Base-by-base conservation (phyloP, 1,140 invertebrate species). In the Cataglyphis hispanica region DNA sequence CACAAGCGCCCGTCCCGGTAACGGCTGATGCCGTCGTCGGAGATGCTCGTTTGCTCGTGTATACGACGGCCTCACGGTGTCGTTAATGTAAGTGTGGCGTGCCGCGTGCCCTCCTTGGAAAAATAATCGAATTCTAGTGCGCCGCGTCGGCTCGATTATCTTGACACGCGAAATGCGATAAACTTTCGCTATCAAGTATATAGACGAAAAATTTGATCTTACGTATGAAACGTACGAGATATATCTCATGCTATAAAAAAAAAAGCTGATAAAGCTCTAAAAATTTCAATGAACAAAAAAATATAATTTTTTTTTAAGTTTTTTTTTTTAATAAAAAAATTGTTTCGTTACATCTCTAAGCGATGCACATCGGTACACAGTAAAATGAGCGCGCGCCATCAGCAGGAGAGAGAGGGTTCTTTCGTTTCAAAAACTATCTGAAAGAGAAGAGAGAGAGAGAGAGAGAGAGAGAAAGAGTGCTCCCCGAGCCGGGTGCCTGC, bases 11-110 rank as follows among this genome's bases (percentile, higher is more conserved):
- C 25, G 40, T 5, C 2, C 85, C 76, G 86, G 81, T 88, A 83
- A 67, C 87, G 67, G 70, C 84, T 13, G 43, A 67, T 31, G 31
- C 31, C 31, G 31, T 78, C 43, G 76, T 50, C 46, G 46, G 22
- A 77, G 43, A 77, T 31, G 66, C n/a, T n/a, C 31, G 31, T 31
- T 3, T 37, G 69, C 46, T 76, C 60, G 63, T 40, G 87, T 90
- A 76, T 46, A 46, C 11, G 43, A 11, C 87, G 84, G 66, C 43
- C 53, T 58, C 46, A 50, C 46, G 46, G 31, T 37, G 63, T 67
- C 80, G 72, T 86, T 87, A 75, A 88, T 61, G 78, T 63, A 75
- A 85, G 46, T 50, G 72, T 83, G 67, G 86, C 83, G 61, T 50
- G 58, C 89, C 88, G 86, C 81, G 76, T 77, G 83, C 63, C 61